phyloP scores from a whole-genome alignment of 2,113 vertebrate genomes.

The Numenius arquata region DNA sequence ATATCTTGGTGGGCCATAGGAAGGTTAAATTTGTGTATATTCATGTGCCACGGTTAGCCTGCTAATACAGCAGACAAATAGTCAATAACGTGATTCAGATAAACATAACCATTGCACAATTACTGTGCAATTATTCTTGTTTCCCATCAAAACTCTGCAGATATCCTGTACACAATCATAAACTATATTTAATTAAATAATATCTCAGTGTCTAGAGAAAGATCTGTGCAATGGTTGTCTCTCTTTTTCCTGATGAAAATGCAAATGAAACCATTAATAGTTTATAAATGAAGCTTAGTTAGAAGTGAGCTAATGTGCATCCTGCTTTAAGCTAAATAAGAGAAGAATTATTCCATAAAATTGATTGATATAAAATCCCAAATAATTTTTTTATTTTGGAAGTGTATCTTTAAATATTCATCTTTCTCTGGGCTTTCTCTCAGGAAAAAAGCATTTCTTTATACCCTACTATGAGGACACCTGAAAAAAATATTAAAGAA shows the following conservation, averaged over 20 bases:
- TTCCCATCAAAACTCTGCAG: conserved; percentile 20
- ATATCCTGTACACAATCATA: conserved; percentile 15
- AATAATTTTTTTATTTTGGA: conserved; percentile 28
- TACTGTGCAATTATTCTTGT: conserved; percentile 20
- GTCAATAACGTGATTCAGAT: background rate
- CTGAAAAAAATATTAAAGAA: background rate
- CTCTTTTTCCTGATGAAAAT: conserved; percentile 58
- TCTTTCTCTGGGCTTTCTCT: background rate
- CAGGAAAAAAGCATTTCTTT: background rate
- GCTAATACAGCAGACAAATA: background rate
- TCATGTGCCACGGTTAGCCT: background rate
- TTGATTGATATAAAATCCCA: background rate
- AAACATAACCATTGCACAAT: background rate
- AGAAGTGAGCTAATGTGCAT: conserved; percentile 19
- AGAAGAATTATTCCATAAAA: conserved; percentile 1
- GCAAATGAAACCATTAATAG: conserved; percentile 65
- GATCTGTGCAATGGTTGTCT: background rate
- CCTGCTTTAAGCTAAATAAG: conserved; percentile 56
- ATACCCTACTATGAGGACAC: background rate
- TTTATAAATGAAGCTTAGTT: conserved; percentile 56
- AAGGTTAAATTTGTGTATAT: background rate
- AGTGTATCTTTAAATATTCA: conserved; percentile 27
- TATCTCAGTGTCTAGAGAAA: conserved; percentile 47
- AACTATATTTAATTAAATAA: conserved; percentile 66
- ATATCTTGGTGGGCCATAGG: background rate